Evolutionary conservation across 2,113 vertebrate species (phyloP).

Genomic region (Clinocottus analis): DNA sequence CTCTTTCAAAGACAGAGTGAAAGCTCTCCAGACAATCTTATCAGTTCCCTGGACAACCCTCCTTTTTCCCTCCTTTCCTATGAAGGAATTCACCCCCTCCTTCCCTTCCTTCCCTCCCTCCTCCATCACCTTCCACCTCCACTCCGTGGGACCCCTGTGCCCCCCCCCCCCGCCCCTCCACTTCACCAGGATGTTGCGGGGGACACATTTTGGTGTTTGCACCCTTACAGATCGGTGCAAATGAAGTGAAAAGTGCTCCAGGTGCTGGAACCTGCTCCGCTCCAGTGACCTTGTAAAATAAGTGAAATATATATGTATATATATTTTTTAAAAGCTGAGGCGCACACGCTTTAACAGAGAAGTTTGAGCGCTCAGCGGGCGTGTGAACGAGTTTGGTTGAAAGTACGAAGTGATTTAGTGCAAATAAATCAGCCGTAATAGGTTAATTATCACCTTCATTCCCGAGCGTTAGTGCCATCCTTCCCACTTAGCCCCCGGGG

Average conservation of each 20-base stretch:
- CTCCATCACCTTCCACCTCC: slow-evolving; percentile 22
- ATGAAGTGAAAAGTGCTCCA: slow-evolving; percentile 63
- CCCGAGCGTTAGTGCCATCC: slow-evolving; percentile 44
- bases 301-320: no score
- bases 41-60: slow-evolving; percentile 50
- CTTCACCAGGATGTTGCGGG: slow-evolving; percentile 57
- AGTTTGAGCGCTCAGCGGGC: background rate
- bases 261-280: background rate
- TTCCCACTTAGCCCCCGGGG: slow-evolving; percentile 53
- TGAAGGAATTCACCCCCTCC: slow-evolving; percentile 56
- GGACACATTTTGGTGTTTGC: slow-evolving; percentile 68
- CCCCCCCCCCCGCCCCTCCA: no score
- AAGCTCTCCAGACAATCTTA: slow-evolving; percentile 52
- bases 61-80: slow-evolving; percentile 13
- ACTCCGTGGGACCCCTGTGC: slow-evolving; percentile 51
- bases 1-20: slow-evolving; percentile 46
- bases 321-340: background rate
- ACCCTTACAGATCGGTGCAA: slow-evolving; percentile 54
- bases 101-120: background rate
- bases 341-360: background rate
- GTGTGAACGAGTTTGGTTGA: slow-evolving; percentile 11
- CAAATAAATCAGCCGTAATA: slow-evolving; percentile 58
- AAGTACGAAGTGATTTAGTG: slow-evolving; percentile 38
- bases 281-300: slow-evolving; percentile 36
- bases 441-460: slow-evolving; percentile 67